phyloP scores from a whole-genome alignment of 2,113 vertebrate genomes.

The Pomatorhinus ruficollis region DNA sequence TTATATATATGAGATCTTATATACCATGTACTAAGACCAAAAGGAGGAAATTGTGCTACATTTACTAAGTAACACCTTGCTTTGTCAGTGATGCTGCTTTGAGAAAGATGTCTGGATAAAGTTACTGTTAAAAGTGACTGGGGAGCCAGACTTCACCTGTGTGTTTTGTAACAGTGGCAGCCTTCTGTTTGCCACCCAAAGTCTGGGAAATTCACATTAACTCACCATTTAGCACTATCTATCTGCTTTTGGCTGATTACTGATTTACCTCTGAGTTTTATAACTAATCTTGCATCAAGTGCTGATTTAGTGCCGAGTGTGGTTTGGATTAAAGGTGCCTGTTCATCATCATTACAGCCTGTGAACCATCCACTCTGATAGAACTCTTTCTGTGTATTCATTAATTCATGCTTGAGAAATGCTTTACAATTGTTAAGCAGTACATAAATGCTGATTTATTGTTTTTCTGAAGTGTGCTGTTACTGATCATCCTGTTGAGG shows the following conservation, averaged over 20 bases:
- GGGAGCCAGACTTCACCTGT: not conserved
- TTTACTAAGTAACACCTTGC: not conserved
- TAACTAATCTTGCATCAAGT: not conserved
- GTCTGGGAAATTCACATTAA: not conserved
- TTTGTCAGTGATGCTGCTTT: not conserved
- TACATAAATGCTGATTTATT: not conserved
- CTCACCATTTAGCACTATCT: not conserved
- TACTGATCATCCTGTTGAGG: not conserved
- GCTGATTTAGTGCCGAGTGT: not conserved
- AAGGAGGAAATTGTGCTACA: not conserved
- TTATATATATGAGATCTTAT: not conserved
- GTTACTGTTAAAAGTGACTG: not conserved
- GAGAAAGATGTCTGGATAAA: not conserved
- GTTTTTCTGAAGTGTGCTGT: not conserved
- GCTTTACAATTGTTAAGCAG: not conserved
- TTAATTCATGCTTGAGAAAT: not conserved
- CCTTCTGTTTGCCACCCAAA: not conserved
- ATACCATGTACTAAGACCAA: not conserved
- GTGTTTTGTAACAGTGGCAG: not conserved
- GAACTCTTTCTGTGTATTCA: not conserved
- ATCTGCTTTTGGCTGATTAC: not conserved
- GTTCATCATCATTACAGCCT: not conserved
- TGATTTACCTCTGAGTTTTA: not conserved
- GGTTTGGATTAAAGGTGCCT: conserved; percentile 29
- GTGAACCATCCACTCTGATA: not conserved